Evolutionary conservation across 1,140 invertebrate species (phyloP), one percentile per base, ranked within the genome.

Genomic region (Heliconius congener): DNA sequence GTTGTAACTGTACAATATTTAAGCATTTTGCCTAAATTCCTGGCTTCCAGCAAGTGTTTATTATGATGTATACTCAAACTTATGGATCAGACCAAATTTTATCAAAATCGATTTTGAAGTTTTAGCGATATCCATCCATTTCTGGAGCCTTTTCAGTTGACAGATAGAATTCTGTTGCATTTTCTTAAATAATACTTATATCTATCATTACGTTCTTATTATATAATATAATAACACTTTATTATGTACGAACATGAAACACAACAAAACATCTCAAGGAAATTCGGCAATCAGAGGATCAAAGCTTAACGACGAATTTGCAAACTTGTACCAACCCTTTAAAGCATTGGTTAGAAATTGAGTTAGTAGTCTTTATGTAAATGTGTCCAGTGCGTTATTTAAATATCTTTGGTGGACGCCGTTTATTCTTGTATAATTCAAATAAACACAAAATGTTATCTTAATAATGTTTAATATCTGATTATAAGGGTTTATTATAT

Each of bases 311-410:
- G 23, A 37, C 13, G 39, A 18, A 78, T 73, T 42, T 60, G 23
- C n/a, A 42, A 70, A 70, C 77, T 74, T 78, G 72, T 74, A 78
- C 72, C 8, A 39, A 57, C 46, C 77, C 42, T 75, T 60, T 74
- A 75, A 37, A 75, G 73, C 42, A 74, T 79, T 55, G 60, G 42
- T 74, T 75, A 79, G 78, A 79, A 75, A 75, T 66, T 79, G 78
- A 71, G 73, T 77, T 77, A 77, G 70, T 77, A 72, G 76, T 37
- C 76, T 72, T 72, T 71, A 77, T 77, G 76, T 77, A 77, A 77
- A 77, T 77, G 70, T 46, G 76, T 42, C 60, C 74, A 57, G 74
- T 50, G 74, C n/a, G 39, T 70, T 71, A 76, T 76, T 76, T 76
- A 70, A 71, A 76, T 76, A 76, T 77, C 76, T 77, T 77, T 77